Evolutionary conservation across 2,888 invertebrate species (phyloP).

Genomic region (Morpho deidamia): DNA sequence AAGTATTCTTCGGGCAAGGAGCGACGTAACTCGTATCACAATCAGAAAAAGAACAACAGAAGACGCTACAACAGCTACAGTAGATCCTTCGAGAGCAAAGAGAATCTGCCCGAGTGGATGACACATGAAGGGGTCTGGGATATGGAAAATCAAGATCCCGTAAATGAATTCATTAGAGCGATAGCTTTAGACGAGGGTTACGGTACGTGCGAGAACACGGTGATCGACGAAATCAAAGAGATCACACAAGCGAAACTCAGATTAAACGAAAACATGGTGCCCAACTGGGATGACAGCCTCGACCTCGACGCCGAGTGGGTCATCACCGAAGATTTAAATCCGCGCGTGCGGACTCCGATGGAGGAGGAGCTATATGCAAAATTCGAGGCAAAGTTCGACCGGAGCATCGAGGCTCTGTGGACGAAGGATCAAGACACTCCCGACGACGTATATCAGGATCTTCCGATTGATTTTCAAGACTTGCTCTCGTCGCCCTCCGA

Average conservation of each 20-base stretch:
- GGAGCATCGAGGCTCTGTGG: slow-evolving; percentile 84
- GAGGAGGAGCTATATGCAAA: slow-evolving; percentile 78
- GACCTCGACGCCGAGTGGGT: slow-evolving; percentile 54
- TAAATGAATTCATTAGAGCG: slow-evolving; percentile 68
- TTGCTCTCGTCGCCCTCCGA: slow-evolving; percentile 79
- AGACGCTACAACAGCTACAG: slow-evolving; percentile 63
- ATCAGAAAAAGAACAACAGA: slow-evolving; percentile 54
- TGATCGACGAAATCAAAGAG: slow-evolving; percentile 55
- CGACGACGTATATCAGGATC: slow-evolving; percentile 77
- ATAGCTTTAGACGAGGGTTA: slow-evolving; percentile 72
- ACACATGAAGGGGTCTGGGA: slow-evolving; percentile 74
- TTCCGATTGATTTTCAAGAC: slow-evolving; percentile 80
- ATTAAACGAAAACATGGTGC: slow-evolving; percentile 48
- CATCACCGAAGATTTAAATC: slow-evolving; percentile 47
- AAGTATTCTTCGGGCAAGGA: slow-evolving; percentile 58
- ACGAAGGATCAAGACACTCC: slow-evolving; percentile 71
- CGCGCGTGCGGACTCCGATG: slow-evolving; percentile 48
- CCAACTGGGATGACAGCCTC: slow-evolving; percentile 57
- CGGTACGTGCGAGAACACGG: slow-evolving; percentile 72
- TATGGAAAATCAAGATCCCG: slow-evolving; percentile 68
- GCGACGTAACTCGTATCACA: slow-evolving; percentile 64
- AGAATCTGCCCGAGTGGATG: slow-evolving; percentile 75
- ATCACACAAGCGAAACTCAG: slow-evolving; percentile 40
- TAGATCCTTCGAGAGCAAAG: slow-evolving; percentile 64
- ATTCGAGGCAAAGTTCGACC: slow-evolving; percentile 83